phyloP scores from a whole-genome alignment of 2,888 invertebrate genomes.

The Hartigia nigra region DNA sequence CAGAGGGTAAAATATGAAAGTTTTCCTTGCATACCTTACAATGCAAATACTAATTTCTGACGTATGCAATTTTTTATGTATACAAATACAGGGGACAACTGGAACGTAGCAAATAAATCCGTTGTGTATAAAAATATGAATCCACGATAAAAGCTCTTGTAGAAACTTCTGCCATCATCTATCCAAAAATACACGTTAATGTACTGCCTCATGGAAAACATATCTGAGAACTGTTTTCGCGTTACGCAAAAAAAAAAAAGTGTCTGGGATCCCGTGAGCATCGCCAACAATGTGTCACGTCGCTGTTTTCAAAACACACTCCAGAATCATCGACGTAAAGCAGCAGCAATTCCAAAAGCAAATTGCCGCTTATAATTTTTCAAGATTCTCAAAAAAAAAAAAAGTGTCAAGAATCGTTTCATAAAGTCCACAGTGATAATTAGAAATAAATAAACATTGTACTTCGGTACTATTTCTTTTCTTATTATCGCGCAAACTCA shows the following conservation, averaged over 20 bases:
- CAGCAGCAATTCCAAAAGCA: constrained; percentile 1
- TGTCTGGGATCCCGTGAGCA: background rate
- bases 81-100: background rate
- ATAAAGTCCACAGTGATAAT: no score
- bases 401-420: no score
- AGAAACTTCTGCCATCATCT: background rate
- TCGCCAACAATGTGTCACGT: constrained; percentile 19
- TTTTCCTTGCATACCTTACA: background rate
- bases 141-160: background rate
- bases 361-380: background rate
- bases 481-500: no score
- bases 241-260: background rate
- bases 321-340: constrained; percentile 20
- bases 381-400: background rate
- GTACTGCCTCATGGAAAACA: background rate
- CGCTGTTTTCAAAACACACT: constrained; percentile 3
- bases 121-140: background rate
- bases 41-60: background rate
- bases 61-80: background rate
- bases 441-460: no score
- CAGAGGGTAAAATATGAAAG: no score
- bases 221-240: background rate
- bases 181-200: background rate
- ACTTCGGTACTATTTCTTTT: no score
- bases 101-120: background rate